Evolutionary conservation across 2,797 vertebrate species (phyloP), one percentile per base, ranked within the genome.

Genomic region (Psittacula derbiana): DNA sequence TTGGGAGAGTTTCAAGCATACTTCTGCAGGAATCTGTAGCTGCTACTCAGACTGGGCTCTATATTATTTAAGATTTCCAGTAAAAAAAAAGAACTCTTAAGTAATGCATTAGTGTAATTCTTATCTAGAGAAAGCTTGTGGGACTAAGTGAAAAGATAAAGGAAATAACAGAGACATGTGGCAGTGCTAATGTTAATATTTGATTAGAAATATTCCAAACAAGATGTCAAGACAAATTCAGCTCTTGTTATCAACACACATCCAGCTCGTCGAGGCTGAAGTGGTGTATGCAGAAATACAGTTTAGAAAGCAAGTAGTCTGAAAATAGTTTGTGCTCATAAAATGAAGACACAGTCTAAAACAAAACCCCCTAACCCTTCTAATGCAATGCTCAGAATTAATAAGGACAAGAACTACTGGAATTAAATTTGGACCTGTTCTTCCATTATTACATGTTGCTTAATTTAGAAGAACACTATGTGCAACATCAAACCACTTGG

Each of bases 161-260:
- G 93, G 86, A 96, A 96, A 93, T 93, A 95, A 92, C 86, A 72
- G 86, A 86, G 86, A 81, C 62, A 55, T 73, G 74, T 82, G 71
- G 78, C 60, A 87, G 55, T 82, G 78, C 64, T 92, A 95, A 94
- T 87, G 86, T 96, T 95, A 97, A 96, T 96, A 96, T 96, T 97
- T 96, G 95, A 96, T 96, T 96, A 96, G 88, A 95, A 88, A 95
- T 96, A 95, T 84, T 95, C 88, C 92, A 96, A 94, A 93, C 91
- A 96, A 94, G 91, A 94, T 89, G 92, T 96, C 95, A 95, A 78
- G 94, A 94, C 91, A 94, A 83, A 97, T 96, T 92, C 93, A 61
- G 74, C 24, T 92, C 96, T 72, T 93, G 75, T 86, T 95, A 87
- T 69, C 86, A 90, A 36, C 89, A 85, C 57, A 60, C 47, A 85